Percentiles rank a stretch among this genome's conserved stretches.
Conservation (phyloP, 2,797 vertebrate species). For the Coilia nasus region DNA sequence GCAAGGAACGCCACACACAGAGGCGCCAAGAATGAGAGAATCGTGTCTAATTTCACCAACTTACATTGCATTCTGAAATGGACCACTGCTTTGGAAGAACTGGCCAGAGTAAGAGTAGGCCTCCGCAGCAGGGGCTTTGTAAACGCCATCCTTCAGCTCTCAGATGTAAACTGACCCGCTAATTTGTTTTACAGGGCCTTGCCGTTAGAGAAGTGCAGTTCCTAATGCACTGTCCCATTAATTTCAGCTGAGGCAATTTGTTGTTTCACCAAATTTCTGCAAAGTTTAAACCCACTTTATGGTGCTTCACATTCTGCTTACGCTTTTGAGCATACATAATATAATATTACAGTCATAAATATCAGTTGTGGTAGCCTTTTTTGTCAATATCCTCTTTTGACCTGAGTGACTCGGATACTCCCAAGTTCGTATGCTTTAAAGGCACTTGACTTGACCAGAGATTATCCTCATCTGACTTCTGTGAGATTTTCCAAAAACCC, state of each 20-base stretch:
- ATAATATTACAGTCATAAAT: slow-evolving; percentile 38
- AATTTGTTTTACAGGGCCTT: slow-evolving; percentile 43
- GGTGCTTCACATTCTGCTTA: slow-evolving; percentile 1
- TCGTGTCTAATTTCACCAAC: slow-evolving; percentile 45
- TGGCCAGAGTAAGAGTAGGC: slow-evolving; percentile 4
- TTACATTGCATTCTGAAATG: slow-evolving; percentile 46
- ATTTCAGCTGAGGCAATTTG: slow-evolving; percentile 36
- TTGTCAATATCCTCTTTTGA: slow-evolving; percentile 23
- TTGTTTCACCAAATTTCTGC: slow-evolving; percentile 39
- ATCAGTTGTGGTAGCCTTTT: not conserved
- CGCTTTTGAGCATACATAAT: slow-evolving; percentile 20
- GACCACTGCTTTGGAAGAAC: slow-evolving; percentile 31
- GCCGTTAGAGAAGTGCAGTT: slow-evolving; percentile 32
- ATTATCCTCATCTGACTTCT: slow-evolving; percentile 19
- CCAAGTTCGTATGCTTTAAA: not conserved
- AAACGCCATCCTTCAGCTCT: slow-evolving; percentile 33
- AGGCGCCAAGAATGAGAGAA: slow-evolving; percentile 48
- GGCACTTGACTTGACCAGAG: slow-evolving; percentile 1
- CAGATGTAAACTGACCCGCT: slow-evolving; percentile 39
- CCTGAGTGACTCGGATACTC: slow-evolving; percentile 4
- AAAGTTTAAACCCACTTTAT: slow-evolving; percentile 27
- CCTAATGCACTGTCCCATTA: slow-evolving; percentile 37
- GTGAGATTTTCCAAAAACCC: not conserved
- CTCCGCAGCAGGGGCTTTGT: slow-evolving; percentile 29
- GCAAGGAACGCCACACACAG: slow-evolving; percentile 36